Base-by-base conservation (phyloP, 23 tunicate genomes). In the Halocynthia roretzi region DNA sequence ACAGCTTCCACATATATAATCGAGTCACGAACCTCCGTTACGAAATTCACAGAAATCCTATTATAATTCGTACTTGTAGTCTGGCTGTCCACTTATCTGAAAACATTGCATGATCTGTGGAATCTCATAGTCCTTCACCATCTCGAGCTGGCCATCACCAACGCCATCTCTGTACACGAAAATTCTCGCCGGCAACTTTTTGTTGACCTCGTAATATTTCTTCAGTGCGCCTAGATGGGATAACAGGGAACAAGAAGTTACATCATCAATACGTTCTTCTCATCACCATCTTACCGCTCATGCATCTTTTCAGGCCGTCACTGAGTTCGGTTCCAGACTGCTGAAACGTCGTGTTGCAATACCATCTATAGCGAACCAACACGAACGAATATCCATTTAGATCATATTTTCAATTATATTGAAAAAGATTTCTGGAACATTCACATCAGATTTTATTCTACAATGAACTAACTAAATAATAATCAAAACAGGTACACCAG, bases 151-250 rank as follows among this genome's bases (percentile, higher is more conserved):
- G 8, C 99, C 99, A 60, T 94, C 99, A 0, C 99, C 99, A 8
- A 94, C 99, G 6, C 99, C 99, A 77, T 94, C 99, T 11, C 99
- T 82, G 68, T 82, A 94, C 9, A 94, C 62, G 71, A 94, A 83
- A 40, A 92, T 74, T 8, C 82, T 78, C 17, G 61, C 40, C 0
- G 98, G 98, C 10, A 86, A 51, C 19, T 74, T 10, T 6, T 66
- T 68, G 72, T 92, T 92, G 71, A 65, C 65, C 12, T 72, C 51
- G 11, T 76, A 67, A 75, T 64, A 92, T 55, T 83, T 92, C 77
- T 77, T 80, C 68, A 92, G 58, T 1, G 92, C 98, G 0, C 90
- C 97, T 90, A 63, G 18, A 54, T 12, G 15, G 5, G 51, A 9
- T 31, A 31, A 31, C 44, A 31, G 44, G 44, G 44, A 31, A 31